Evolutionary conservation across 2,888 invertebrate species (phyloP), one percentile per base, ranked within the genome.

Genomic region (Lochmaea capreae): DNA sequence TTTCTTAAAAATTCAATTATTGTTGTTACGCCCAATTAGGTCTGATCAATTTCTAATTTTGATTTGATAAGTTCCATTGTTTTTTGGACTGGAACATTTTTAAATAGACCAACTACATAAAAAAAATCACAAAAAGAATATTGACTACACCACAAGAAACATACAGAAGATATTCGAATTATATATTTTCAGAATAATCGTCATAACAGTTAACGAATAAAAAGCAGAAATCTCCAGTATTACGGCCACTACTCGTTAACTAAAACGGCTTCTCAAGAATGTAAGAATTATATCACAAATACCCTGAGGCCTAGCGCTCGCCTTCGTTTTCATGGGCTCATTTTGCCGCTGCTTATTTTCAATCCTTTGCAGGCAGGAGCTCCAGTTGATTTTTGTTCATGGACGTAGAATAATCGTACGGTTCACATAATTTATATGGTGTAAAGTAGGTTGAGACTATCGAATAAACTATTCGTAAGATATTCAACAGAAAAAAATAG

Each of bases 261-360:
- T 46, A 26, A 65, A 65, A 52, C 57, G n/a, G 66, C 54, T 54
- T 57, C 66, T 66, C 66, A 54, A 57, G 66, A 66, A 66, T 66
- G 66, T 52, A 57, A 54, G 66, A 54, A 66, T 66, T 66, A 66
- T 66, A 66, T 66, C 66, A 66, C 54, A 66, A 22, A 16, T 66
- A n/a, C 18, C 66, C 54, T 9, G 39, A 42, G 66, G 66, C 66
- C 16, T 57, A 57, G 54, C 66, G 66, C 66, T 66, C 54, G 66
- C 62, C 62, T 63, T 63, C 62, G 18, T 63, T 39, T 63, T 63
- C 26, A 43, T 63, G 5, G 10, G 62, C 43, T 63, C 62, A 4
- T 43, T 63, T 39, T 63, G 22, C 62, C 62, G 62, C 62, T 43
- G 62, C 62, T 16, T n/a, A 2, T 43, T 42, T 61, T 39, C 42